These are phyloP conservation scores for Haliclona indistincta DNA, from an alignment of 37 sponge, comb jelly and placozoan species.

Conservation along the genomic window DNA sequence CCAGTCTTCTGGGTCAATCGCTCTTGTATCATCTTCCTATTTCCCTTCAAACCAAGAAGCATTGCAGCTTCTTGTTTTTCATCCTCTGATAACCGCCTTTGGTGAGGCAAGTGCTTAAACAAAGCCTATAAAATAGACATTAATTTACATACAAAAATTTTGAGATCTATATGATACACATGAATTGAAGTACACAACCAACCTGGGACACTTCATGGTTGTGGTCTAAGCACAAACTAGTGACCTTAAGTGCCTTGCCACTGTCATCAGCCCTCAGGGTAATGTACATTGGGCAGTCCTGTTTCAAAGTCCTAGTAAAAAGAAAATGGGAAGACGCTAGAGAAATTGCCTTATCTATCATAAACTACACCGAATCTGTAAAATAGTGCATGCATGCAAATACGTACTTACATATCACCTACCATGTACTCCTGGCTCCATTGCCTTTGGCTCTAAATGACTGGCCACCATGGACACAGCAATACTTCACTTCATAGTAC, in stretches of 20 bases:
- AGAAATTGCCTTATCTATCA: not conserved
- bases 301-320: too few species aligned
- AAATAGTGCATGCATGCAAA: too few species aligned
- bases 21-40: conserved; percentile 2
- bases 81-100: not conserved
- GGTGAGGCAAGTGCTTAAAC: not conserved
- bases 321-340: not conserved
- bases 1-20: not conserved
- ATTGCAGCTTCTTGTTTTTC: not conserved
- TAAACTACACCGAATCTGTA: too few species aligned
- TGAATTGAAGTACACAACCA: too few species aligned
- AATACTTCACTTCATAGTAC: not conserved
- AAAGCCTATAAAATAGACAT: not conserved
- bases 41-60: not conserved
- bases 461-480: not conserved
- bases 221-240: too few species aligned
- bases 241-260: too few species aligned
- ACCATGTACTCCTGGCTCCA: not conserved
- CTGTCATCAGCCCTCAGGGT: too few species aligned
- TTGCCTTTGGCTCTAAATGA: not conserved
- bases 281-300: too few species aligned
- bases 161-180: too few species aligned
- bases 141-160: too few species aligned
- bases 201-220: too few species aligned
- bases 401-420: too few species aligned